Evolutionary conservation across 2,797 vertebrate species (phyloP), one percentile per base, ranked within the genome.

Genomic region (Pyrocephalus nanus): DNA sequence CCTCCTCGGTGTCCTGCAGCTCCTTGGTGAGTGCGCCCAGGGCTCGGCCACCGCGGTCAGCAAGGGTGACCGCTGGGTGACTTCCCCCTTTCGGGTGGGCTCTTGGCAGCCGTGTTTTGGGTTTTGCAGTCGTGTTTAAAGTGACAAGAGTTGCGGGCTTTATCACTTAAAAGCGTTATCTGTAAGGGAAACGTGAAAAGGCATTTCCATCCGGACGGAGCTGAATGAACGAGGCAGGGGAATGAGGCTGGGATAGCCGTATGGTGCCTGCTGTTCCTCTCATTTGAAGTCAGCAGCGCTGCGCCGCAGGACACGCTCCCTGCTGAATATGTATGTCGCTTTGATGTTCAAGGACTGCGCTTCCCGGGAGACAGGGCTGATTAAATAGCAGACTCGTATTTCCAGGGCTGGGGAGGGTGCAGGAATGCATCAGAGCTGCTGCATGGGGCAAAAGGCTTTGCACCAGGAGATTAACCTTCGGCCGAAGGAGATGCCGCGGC

Each of bases 1-100:
- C 51, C 51, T 93, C 20, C 89, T 96, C 4, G 2, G 27, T 11
- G 19, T 79, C 32, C 70, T 97, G 78, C 92, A 90, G 57, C 76
- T 96, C 62, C 79, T 97, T 0, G 93, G 97, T 97, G 95, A 98
- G 97, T 97, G 85, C 9, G 29, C 9, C 53, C 30, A 15, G 73
- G 27, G 58, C 48, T 25, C 1, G 4, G 17, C n/a, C 1, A 8
- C 48, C 30, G 1, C 3, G 70, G 57, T 1, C 15, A 57, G 42
- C 48, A 27, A 65, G 20, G 36, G 12, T 21, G 53, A 7, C 30
- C 2, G 1, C 55, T 1, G 48, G 50, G 50, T 3, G 4, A 15
- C 32, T 62, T 40, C 12, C 9, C 45, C 25, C 0, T 47, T 40
- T 48, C 0, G 5, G 20, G 18, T 12, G 51, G 12, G 29, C 78